Conservation (phyloP, 2,888 invertebrate genomes). For the Torymus auratus region DNA sequence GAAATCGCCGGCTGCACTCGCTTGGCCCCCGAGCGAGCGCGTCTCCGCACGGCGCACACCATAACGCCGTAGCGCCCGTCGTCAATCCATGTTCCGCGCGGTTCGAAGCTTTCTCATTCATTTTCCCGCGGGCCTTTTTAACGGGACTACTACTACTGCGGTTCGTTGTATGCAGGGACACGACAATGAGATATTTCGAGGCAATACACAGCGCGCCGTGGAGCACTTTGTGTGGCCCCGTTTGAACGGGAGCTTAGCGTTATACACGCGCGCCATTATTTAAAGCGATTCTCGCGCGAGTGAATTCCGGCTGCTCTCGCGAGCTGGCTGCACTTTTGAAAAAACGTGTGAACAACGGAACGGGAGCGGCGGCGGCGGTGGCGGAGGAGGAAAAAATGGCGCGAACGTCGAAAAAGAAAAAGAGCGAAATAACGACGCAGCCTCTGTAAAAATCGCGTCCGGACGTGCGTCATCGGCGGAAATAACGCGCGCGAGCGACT, state of each 20-base stretch:
- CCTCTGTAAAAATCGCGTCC: conserved; percentile 45
- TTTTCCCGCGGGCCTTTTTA: neutral
- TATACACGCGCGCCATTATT: conserved; percentile 52
- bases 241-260: conserved; percentile 55
- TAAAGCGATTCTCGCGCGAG: conserved; percentile 45
- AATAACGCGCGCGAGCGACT: conserved; percentile 32
- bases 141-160: neutral
- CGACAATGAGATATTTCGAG: conserved; percentile 25
- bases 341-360: conserved; percentile 13
- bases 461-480: conserved; percentile 45
- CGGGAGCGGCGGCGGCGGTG: neutral
- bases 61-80: too few species aligned
- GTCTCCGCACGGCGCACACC: conserved; percentile 12
- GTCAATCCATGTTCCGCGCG: neutral
- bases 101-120: too few species aligned
- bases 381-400: conserved; percentile 5
- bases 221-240: conserved; percentile 26
- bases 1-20: conserved; percentile 34
- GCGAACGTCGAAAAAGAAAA: conserved; percentile 28
- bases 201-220: conserved; percentile 6
- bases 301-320: conserved; percentile 19
- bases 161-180: conserved; percentile 9
- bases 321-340: conserved; percentile 22
- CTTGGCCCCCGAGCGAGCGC: conserved; percentile 39
- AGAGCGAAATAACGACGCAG: conserved; percentile 40